A percentile compares a stretch with the other conserved stretches of the same genome.
Conservation (phyloP, 2,888 invertebrate genomes). For the Reticulitermes lucifugus region DNA sequence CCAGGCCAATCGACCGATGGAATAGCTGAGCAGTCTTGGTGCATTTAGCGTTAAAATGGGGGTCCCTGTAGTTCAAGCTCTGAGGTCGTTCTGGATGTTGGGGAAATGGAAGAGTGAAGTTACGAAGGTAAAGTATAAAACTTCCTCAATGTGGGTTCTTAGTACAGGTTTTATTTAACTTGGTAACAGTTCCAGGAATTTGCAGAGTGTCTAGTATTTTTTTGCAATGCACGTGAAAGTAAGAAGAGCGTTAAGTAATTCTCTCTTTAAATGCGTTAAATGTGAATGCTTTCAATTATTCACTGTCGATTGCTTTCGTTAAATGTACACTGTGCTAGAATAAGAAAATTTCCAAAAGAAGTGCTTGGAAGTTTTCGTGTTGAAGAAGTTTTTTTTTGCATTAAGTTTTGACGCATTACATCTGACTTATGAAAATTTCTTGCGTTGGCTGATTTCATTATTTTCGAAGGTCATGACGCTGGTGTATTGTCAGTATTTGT, state of each 20-base stretch:
- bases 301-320: no score
- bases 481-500: no score
- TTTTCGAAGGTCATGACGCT: no score
- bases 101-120: background rate
- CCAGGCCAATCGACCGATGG: background rate
- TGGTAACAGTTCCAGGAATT: background rate
- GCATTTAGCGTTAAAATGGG: background rate
- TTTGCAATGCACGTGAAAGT: background rate
- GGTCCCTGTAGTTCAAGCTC: background rate
- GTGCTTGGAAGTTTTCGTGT: no score
- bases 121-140: background rate
- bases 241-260: background rate
- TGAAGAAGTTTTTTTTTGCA: no score
- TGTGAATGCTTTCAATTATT: no score
- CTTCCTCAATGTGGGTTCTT: background rate
- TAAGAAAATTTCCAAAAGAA: no score
- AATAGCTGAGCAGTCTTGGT: background rate
- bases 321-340: no score
- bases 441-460: no score
- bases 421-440: no score
- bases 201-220: background rate
- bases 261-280: background rate
- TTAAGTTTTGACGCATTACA: no score
- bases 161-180: constrained; percentile 2
- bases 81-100: background rate